Conservation (phyloP, 2,888 invertebrate species). For the Carterocephalus palaemon region DNA sequence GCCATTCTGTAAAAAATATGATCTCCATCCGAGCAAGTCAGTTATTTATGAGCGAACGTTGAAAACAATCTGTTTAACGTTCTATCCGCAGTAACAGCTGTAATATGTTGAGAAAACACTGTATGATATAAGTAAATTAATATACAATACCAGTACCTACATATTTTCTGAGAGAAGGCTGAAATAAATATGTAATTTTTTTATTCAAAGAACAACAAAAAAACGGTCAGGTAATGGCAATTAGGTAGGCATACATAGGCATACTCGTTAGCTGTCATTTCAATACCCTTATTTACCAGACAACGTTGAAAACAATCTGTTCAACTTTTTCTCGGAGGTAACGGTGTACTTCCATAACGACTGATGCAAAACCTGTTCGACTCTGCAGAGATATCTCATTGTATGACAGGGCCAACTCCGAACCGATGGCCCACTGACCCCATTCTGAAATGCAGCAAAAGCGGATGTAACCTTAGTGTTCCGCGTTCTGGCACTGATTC, state of each 20-base stretch:
- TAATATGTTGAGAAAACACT: too few relatives aligned
- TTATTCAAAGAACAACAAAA: too few relatives aligned
- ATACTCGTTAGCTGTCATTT: too few relatives aligned
- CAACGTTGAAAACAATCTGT: background rate
- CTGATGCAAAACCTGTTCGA: constrained; percentile 54
- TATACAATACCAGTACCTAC: too few relatives aligned
- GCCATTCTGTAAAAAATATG: constrained; percentile 2
- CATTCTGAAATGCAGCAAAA: constrained; percentile 70
- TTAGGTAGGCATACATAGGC: too few relatives aligned
- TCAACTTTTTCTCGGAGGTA: constrained; percentile 11
- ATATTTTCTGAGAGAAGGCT: too few relatives aligned
- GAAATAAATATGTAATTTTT: too few relatives aligned
- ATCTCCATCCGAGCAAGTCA: constrained; percentile 4
- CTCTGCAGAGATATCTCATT: constrained; percentile 71
- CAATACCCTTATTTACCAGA: background rate
- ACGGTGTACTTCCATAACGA: constrained; percentile 44
- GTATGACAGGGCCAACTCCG: constrained; percentile 59
- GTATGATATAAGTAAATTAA: too few relatives aligned
- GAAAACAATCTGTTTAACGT: constrained; percentile 4
- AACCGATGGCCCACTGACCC: constrained; percentile 71
- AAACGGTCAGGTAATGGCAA: too few relatives aligned
- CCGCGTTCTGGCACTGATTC: constrained; percentile 66
- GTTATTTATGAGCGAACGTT: background rate
- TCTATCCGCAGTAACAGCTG: constrained; percentile 11
- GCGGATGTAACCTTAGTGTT: constrained; percentile 63